phyloP scores from a whole-genome alignment of 2,888 invertebrate genomes.

The Leucophora obtusa region DNA sequence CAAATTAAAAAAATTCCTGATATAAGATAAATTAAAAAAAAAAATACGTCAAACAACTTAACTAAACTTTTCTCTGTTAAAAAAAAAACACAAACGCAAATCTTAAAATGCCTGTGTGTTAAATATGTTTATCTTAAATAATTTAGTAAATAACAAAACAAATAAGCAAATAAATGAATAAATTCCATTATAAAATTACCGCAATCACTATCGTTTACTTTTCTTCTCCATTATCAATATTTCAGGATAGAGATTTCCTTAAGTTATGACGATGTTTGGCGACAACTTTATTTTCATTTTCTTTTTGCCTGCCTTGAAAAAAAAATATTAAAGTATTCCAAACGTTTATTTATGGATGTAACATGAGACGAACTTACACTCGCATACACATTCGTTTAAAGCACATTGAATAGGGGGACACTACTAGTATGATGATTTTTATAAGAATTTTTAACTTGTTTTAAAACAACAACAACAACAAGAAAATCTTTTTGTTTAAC shows the following conservation, averaged over 20 bases:
- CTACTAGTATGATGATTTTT: too few species aligned
- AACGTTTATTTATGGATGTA: background rate
- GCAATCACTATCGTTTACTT: constrained; percentile 53
- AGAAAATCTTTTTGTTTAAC: constrained; percentile 5
- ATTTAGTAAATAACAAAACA: background rate
- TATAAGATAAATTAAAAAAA: too few species aligned
- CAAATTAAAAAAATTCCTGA: too few species aligned
- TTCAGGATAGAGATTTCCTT: constrained; percentile 22
- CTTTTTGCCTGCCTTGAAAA: constrained; percentile 14
- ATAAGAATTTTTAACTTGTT: constrained; percentile 2
- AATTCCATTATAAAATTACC: constrained; percentile 56
- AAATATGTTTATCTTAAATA: background rate
- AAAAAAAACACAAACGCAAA: background rate
- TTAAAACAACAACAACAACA: constrained; percentile 16
- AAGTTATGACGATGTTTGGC: constrained; percentile 50
- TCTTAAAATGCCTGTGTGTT: background rate
- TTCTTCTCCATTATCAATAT: constrained; percentile 37
- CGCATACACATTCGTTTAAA: background rate
- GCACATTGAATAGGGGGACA: background rate
- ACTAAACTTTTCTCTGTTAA: too few species aligned
- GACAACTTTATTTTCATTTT: constrained; percentile 13
- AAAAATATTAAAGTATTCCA: background rate
- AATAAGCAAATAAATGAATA: constrained; percentile 49
- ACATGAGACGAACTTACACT: background rate
- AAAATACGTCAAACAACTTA: too few species aligned